These are phyloP conservation scores for Noctua janthina DNA, from an alignment of 2,888 invertebrate genomes.

Conservation along the genomic window DNA sequence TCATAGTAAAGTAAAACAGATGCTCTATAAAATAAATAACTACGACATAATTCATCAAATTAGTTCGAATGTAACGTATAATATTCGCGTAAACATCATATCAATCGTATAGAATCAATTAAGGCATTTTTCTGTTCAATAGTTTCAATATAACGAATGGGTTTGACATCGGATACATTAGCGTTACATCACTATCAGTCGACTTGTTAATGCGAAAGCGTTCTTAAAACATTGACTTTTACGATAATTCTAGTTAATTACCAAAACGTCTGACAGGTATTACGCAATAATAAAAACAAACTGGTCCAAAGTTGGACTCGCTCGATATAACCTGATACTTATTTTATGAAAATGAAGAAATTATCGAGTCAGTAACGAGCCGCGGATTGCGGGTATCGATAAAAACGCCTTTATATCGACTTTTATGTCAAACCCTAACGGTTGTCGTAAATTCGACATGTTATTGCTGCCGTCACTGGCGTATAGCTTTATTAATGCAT, in stretches of 20 bases:
- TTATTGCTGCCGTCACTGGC: constrained; percentile 75
- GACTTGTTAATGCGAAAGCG: constrained; percentile 54
- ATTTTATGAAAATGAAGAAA: constrained; percentile 84
- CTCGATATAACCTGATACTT: constrained; percentile 62
- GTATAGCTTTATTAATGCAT: constrained; percentile 83
- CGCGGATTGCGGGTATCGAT: constrained; percentile 81
- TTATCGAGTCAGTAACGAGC: constrained; percentile 81
- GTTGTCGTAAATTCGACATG: constrained; percentile 81
- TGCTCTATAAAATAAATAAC: not conserved
- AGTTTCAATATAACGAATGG: constrained; percentile 6
- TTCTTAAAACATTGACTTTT: constrained; percentile 67
- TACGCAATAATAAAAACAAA: constrained; percentile 74
- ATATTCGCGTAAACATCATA: constrained; percentile 20
- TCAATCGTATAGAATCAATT: constrained; percentile 19
- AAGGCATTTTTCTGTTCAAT: constrained; percentile 4
- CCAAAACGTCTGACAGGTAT: constrained; percentile 66
- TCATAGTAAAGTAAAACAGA: not conserved
- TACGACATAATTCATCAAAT: not conserved
- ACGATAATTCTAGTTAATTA: constrained; percentile 72
- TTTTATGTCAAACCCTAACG: constrained; percentile 82
- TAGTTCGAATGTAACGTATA: constrained; percentile 16
- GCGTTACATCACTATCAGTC: constrained; percentile 52
- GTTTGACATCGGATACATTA: constrained; percentile 22
- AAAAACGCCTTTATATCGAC: constrained; percentile 84
- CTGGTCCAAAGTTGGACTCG: constrained; percentile 74